These are phyloP conservation scores for Helogale parvula DNA, from an alignment of 2,113 vertebrate species.

Conservation along the genomic window DNA sequence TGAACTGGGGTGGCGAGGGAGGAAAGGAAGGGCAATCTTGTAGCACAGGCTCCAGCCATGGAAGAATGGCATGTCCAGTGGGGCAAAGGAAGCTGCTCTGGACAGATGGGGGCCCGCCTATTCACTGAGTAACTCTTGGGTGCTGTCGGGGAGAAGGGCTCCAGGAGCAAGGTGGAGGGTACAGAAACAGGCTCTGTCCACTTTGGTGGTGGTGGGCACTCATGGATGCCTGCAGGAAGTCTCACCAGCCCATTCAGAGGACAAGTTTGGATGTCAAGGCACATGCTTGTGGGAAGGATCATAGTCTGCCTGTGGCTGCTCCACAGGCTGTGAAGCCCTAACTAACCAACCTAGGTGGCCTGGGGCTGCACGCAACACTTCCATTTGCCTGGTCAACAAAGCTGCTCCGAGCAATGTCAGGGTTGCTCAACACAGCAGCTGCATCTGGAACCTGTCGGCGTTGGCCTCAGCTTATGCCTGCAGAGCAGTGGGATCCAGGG, in stretches of 20 bases:
- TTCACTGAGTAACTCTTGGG: background rate
- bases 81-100: background rate
- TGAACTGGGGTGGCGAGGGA: background rate
- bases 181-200: background rate
- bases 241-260: background rate
- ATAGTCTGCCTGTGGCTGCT: background rate
- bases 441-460: background rate
- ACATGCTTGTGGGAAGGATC: background rate
- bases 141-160: background rate
- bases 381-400: background rate
- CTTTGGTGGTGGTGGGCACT: background rate
- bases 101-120: background rate
- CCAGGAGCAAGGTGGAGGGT: too few relatives aligned
- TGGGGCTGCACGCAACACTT: background rate
- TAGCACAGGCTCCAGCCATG: too few relatives aligned
- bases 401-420: background rate
- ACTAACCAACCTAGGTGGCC: too few relatives aligned
- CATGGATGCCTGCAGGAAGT: background rate
- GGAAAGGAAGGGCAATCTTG: background rate
- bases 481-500: background rate
- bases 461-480: background rate
- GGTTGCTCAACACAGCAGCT: background rate
- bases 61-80: background rate
- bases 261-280: background rate
- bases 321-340: background rate